Percentiles rank a stretch among this genome's conserved stretches.
Evolutionary conservation across 2,113 vertebrate species (phyloP).

Genomic region (Otus sunia): DNA sequence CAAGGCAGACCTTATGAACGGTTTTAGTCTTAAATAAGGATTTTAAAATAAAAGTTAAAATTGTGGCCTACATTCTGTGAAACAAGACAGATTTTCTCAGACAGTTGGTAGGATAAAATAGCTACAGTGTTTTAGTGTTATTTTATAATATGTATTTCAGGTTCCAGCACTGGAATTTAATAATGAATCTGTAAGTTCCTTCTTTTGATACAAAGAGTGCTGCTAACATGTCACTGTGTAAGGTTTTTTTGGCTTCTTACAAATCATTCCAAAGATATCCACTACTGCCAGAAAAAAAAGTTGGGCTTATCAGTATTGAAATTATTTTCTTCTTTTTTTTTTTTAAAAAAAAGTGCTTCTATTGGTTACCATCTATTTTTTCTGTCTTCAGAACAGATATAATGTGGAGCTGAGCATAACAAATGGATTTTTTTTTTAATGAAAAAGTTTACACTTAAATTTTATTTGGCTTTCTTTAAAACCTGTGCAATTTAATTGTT

Average conservation of each 20-base stretch:
- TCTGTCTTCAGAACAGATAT: neutral
- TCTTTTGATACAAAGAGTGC: neutral
- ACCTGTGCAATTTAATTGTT: neutral
- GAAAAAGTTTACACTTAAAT: neutral
- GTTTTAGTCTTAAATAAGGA: neutral
- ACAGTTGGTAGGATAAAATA: neutral
- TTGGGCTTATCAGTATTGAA: neutral
- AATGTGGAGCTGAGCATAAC: neutral
- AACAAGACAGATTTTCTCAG: neutral
- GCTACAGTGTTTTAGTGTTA: neutral
- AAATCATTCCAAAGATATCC: neutral
- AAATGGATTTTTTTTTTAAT: neutral
- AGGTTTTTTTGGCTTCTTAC: neutral
- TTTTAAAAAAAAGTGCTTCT: neutral
- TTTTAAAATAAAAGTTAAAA: neutral
- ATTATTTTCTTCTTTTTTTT: too few species aligned
- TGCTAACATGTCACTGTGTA: neutral
- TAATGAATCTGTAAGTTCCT: neutral
- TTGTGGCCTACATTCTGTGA: neutral
- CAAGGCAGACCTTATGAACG: neutral
- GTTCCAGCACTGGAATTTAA: neutral
- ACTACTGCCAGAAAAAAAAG: neutral
- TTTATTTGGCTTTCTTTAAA: neutral
- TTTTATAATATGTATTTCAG: neutral
- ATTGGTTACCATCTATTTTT: neutral